Base-by-base conservation (phyloP, 2,888 invertebrate species). In the Mamestra brassicae region DNA sequence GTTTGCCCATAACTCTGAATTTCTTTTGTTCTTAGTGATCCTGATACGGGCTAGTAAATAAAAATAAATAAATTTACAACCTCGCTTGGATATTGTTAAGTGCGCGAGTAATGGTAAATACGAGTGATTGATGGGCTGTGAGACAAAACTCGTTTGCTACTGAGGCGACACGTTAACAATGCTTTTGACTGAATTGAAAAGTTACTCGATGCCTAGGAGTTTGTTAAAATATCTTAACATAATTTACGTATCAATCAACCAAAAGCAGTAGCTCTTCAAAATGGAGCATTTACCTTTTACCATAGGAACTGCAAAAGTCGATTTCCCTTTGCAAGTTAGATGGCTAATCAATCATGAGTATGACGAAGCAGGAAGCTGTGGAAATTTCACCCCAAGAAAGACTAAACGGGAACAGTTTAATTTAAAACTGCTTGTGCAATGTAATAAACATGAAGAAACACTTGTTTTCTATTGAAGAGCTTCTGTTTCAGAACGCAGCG, bases 1-100 rank as follows among this genome's bases (percentile, higher is more conserved):
- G 79, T 83, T 81, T 81, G 79, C 78, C 80, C 84, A 85, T 89
- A 90, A 87, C 88, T 90, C 86, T 85, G 78, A 84, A 86, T 87
- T 89, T 81, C 83, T 85, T 87, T 80, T 87, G 82, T 87, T 88
- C 84, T 87, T 85, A 84, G 79, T 67, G 80, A 84, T 85, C 85
- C 82, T 85, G 80, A 80, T 83, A 70, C 70, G 63, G 65, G 78
- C 68, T 69, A 76, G 87, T 80, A 74, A 86, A 85, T 86, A 75
- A 74, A 79, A 74, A 73, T 63, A 66, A 66, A 83, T 76, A 80
- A 69, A 74, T 70, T 70, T 74, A 72, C 66, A 78, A 73, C 34
- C 55, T 63, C 17, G 62, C 72, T 71, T 54, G 62, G 58, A 57
- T 78, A 78, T 85, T 85, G 68, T 72, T 78, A 38, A 65, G 57